Evolutionary conservation across 2,888 invertebrate genomes (phyloP).

Genomic region (Heliconius hortense): DNA sequence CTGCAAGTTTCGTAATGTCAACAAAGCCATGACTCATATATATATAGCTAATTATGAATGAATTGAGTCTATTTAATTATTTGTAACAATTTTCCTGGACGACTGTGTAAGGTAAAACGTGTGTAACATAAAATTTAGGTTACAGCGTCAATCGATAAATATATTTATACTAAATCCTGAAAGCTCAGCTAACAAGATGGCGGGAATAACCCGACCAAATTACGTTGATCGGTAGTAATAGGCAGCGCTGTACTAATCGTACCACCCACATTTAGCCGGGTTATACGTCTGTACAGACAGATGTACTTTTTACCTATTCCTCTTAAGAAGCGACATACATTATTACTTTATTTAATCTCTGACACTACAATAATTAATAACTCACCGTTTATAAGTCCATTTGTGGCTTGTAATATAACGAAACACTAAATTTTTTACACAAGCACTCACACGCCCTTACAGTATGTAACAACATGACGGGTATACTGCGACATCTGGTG

Average conservation of each 20-base stretch:
- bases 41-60: slow-evolving; percentile 39
- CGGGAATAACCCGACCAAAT: slow-evolving; percentile 69
- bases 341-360: slow-evolving; percentile 48
- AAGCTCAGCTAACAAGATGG: slow-evolving; percentile 78
- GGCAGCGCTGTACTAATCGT: slow-evolving; percentile 56
- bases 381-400: slow-evolving; percentile 73
- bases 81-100: slow-evolving; percentile 13
- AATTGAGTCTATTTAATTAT: slow-evolving; percentile 32
- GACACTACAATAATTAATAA: slow-evolving; percentile 52
- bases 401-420: slow-evolving; percentile 72
- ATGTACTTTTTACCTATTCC: slow-evolving; percentile 72
- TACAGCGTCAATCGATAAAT: slow-evolving; percentile 75
- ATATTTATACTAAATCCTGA: slow-evolving; percentile 75
- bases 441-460: slow-evolving; percentile 81
- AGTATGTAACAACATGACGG: slow-evolving; percentile 79
- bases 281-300: slow-evolving; percentile 75
- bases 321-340: slow-evolving; percentile 56
- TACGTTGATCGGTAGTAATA: slow-evolving; percentile 53
- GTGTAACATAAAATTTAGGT: slow-evolving; percentile 63
- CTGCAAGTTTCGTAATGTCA: slow-evolving; percentile 55
- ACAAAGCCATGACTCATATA: slow-evolving; percentile 55
- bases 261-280: slow-evolving; percentile 69
- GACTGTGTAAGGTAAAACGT: slow-evolving; percentile 46
- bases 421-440: slow-evolving; percentile 77
- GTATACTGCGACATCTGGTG: slow-evolving; percentile 78